These are phyloP conservation scores for Pampus argenteus DNA, from an alignment of 2,797 vertebrate species.

Conservation along the genomic window DNA sequence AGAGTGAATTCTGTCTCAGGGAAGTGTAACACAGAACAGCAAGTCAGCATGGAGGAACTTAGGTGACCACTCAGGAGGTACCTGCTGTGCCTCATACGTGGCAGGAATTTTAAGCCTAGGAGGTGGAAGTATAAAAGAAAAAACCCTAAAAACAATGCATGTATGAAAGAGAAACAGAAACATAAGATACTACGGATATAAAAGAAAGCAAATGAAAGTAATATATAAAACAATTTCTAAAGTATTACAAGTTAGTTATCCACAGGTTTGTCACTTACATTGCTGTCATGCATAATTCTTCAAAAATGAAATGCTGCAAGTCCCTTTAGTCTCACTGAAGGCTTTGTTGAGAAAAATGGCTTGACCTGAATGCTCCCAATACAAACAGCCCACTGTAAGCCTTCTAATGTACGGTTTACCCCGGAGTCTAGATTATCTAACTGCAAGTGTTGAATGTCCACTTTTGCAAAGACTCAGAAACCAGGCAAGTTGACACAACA, in stretches of 20 bases:
- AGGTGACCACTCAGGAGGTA: conserved; percentile 62
- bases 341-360: conserved; percentile 54
- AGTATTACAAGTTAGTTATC: conserved; percentile 2
- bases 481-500: conserved; percentile 33
- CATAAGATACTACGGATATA: background rate
- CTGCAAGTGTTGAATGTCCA: conserved; percentile 59
- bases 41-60: conserved; percentile 72
- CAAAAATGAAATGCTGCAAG: conserved; percentile 48
- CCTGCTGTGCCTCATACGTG: conserved; percentile 72
- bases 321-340: conserved; percentile 35
- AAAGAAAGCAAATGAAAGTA: conserved; percentile 5
- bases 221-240: background rate
- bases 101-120: conserved; percentile 77
- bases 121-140: conserved; percentile 49
- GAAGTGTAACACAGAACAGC: conserved; percentile 61
- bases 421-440: conserved; percentile 66
- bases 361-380: conserved; percentile 66
- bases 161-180: conserved; percentile 22
- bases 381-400: conserved; percentile 64
- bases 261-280: conserved; percentile 33
- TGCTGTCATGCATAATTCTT: conserved; percentile 34
- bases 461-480: conserved; percentile 51
- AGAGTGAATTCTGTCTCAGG: conserved; percentile 28
- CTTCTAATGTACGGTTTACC: conserved; percentile 57
- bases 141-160: conserved; percentile 36